These are phyloP conservation scores for Lycorma delicatula DNA, from an alignment of 1,140 invertebrate species.

Conservation along the genomic window DNA sequence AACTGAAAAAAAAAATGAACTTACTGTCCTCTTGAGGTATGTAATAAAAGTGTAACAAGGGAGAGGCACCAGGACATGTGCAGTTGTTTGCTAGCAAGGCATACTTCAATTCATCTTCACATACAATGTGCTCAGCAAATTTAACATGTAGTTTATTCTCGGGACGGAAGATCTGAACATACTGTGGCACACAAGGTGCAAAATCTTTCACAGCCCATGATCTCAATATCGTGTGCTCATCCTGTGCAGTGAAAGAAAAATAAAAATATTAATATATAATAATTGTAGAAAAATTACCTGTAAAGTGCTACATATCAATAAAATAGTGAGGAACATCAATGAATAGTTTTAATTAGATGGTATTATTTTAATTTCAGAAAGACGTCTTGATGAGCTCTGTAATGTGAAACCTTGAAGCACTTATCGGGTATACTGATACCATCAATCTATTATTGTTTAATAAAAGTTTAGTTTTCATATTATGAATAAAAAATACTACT, in stretches of 20 bases:
- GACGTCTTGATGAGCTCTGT: too few relatives aligned
- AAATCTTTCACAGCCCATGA: slow-evolving; percentile 99
- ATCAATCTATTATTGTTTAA: too few relatives aligned
- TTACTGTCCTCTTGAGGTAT: slow-evolving; percentile 94
- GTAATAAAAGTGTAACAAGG: slow-evolving; percentile 85
- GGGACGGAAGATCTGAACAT: slow-evolving; percentile 95
- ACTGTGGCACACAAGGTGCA: slow-evolving; percentile 90
- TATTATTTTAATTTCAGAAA: too few relatives aligned
- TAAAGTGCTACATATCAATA: too few relatives aligned
- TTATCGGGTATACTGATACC: too few relatives aligned
- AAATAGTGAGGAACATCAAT: too few relatives aligned
- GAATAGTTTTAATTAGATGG: too few relatives aligned
- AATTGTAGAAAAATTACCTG: too few relatives aligned
- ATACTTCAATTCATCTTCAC: slow-evolving; percentile 97
- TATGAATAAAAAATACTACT: too few relatives aligned
- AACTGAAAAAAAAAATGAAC: slow-evolving; percentile 43
- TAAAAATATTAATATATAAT: too few relatives aligned
- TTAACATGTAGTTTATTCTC: slow-evolving; percentile 98
- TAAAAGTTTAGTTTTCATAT: too few relatives aligned
- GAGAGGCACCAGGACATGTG: slow-evolving; percentile 92
- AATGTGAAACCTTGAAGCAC: too few relatives aligned
- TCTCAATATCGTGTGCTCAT: slow-evolving; percentile 92
- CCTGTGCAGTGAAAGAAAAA: slow-evolving; percentile 43
- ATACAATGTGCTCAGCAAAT: slow-evolving; percentile 95
- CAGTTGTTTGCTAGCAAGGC: slow-evolving; percentile 95